Percentiles rank a stretch among this genome's conserved stretches.
Evolutionary conservation across 2,797 vertebrate genomes (phyloP).

Genomic region (Austrolebias charrua): DNA sequence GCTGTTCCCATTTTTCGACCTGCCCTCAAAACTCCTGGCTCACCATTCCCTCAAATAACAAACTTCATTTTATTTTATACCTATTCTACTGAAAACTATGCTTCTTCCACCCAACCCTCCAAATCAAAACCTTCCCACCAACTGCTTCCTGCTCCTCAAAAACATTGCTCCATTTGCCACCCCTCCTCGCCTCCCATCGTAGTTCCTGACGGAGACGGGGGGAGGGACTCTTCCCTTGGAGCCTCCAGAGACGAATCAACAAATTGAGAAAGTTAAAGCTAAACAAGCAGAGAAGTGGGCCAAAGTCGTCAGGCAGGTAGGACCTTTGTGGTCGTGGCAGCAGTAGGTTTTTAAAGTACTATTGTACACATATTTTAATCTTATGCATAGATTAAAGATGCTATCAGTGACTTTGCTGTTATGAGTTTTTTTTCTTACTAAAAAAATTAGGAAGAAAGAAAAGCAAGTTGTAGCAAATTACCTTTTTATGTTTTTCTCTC

Average conservation of each 20-base stretch:
- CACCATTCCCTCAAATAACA: slow-evolving; percentile 64
- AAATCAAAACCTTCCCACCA: slow-evolving; percentile 21
- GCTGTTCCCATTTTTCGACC: slow-evolving; percentile 56
- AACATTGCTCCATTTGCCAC: slow-evolving; percentile 53
- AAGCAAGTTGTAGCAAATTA: slow-evolving; percentile 7
- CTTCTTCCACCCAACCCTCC: slow-evolving; percentile 33
- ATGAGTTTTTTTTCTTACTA: slow-evolving; percentile 4
- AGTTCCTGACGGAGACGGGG: slow-evolving; percentile 91
- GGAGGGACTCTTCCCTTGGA: slow-evolving; percentile 82
- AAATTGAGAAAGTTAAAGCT: slow-evolving; percentile 85
- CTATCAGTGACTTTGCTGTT: slow-evolving; percentile 14
- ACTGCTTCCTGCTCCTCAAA: slow-evolving; percentile 41
- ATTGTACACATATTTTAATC: slow-evolving; percentile 14
- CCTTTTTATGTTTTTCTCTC: slow-evolving; percentile 37
- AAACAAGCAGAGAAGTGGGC: slow-evolving; percentile 96
- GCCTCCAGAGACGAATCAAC: slow-evolving; percentile 83
- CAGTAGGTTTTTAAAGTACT: slow-evolving; percentile 17
- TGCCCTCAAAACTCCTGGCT: slow-evolving; percentile 58
- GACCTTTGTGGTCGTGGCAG: slow-evolving; percentile 65
- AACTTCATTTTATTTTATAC: slow-evolving; percentile 51
- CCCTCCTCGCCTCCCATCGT: slow-evolving; percentile 72
- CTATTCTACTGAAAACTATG: slow-evolving; percentile 49
- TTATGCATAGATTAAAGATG: not conserved
- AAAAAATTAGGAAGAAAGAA: slow-evolving; percentile 1
- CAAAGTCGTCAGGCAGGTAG: slow-evolving; percentile 96